Conservation (phyloP, 2,888 invertebrate genomes). For the Ichneumoninae sp. region DNA sequence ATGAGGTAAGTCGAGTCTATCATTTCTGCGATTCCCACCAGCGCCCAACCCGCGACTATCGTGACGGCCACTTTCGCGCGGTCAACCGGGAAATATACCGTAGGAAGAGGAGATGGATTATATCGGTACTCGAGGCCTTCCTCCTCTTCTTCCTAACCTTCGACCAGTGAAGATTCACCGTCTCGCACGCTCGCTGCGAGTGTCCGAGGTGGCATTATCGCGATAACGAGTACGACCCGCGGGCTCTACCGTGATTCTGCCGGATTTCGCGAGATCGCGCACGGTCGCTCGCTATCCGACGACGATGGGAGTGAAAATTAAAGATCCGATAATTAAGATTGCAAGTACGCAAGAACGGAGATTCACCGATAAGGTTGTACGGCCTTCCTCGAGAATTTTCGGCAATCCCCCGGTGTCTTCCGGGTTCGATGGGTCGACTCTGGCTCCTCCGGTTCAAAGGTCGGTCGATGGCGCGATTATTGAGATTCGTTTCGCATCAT, state of each 20-base stretch:
- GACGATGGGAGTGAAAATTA: neutral
- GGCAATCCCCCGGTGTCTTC: constrained; percentile 51
- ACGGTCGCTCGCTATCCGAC: neutral
- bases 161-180: constrained; percentile 37
- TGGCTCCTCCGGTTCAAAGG: neutral
- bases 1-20: constrained; percentile 80
- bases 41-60: neutral
- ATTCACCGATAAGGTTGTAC: constrained; percentile 32
- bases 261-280: constrained; percentile 31
- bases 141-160: constrained; percentile 4
- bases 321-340: constrained; percentile 62
- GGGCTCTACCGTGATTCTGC: constrained; percentile 24
- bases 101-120: constrained; percentile 25
- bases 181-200: constrained; percentile 34
- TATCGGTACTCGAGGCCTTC: constrained; percentile 38
- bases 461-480: neutral
- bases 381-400: constrained; percentile 40
- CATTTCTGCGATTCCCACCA: neutral
- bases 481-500: constrained; percentile 27
- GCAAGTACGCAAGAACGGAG: neutral
- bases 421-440: constrained; percentile 44
- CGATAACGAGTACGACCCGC: constrained; percentile 16
- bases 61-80: constrained; percentile 7
- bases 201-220: constrained; percentile 52
- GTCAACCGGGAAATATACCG: constrained; percentile 41